Base-by-base conservation (phyloP, 2,888 invertebrate genomes). In the Lampropteryx suffumata region DNA sequence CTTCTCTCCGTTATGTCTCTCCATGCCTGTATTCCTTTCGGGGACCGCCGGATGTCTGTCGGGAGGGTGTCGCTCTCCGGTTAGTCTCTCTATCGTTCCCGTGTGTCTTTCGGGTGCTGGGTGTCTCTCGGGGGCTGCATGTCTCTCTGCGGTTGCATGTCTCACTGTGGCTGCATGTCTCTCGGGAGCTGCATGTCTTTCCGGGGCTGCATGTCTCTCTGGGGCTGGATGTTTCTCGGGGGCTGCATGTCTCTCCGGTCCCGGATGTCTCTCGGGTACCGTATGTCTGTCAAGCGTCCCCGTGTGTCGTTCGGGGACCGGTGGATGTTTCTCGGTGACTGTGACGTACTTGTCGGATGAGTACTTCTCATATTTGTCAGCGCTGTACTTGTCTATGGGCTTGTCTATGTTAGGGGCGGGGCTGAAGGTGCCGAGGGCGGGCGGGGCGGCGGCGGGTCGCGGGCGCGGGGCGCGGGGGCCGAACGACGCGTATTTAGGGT, bases 401-500 rank as follows among this genome's bases (percentile, higher is more conserved):
- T 65, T 53, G 64, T 83, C 40, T 1, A 13, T 8, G 1, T 13
- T 32, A 7, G 50, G 52, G 42, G 68, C 57, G 59, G 78, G 65
- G 45, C 77, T 70, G 77, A 82, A 79, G 48, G 82, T 77, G 62
- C 72, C 79, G 53, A 82, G 79, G 8, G 76, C 54, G 42, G 76
- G 76, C 65, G 84, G 83, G 67, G 82, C 82, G 71, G 82, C 82
- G 71, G 82, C 75, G 71, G 79, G 82, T 60, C 86, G 88, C 65
- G 83, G 86, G 63, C 87, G 84, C 62, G 81, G 81, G 59, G 85
- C 86, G 72, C 89, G 88, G 60, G 90, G 90, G 32, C 90, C 90
- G 82, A 90, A 91, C 76, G 90, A 91, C 66, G 90, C 90, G 79
- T 90, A 91, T 76, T 93, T 92, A 75, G 84, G 92, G 86, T 83